Evolutionary conservation across 2,888 invertebrate species (phyloP).

Genomic region (Thymelicus acteon): DNA sequence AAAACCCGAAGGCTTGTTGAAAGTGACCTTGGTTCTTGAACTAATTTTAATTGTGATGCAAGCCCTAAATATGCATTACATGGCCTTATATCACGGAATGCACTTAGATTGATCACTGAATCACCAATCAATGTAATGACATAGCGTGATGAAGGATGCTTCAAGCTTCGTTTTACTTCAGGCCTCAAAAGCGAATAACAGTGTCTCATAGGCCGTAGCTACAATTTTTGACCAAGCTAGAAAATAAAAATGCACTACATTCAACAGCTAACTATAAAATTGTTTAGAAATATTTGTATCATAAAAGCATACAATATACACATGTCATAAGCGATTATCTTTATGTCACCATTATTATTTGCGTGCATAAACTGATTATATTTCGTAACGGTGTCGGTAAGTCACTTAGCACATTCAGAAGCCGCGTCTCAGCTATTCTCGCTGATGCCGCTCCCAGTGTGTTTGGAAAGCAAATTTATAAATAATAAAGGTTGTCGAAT

Average conservation of each 20-base stretch:
- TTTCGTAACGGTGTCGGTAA: not conserved
- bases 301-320: not conserved
- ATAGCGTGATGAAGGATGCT: too few species aligned
- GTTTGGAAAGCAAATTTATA: slow-evolving; percentile 20
- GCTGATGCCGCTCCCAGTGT: slow-evolving; percentile 6
- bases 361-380: not conserved
- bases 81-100: too few species aligned
- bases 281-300: too few species aligned
- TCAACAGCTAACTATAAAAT: too few species aligned
- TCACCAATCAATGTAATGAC: too few species aligned
- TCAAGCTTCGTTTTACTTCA: too few species aligned
- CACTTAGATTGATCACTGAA: too few species aligned
- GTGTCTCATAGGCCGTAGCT: too few species aligned
- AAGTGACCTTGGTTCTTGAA: slow-evolving; percentile 2
- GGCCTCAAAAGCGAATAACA: too few species aligned
- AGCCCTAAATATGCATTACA: too few species aligned
- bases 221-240: too few species aligned
- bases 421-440: not conserved
- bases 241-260: too few species aligned
- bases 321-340: not conserved
- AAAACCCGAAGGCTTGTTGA: not conserved
- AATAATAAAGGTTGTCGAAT: slow-evolving; percentile 8
- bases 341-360: not conserved
- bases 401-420: not conserved
- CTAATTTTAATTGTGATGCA: not conserved